Conservation (phyloP, 2,888 invertebrate genomes). For the Philaethria dido region DNA sequence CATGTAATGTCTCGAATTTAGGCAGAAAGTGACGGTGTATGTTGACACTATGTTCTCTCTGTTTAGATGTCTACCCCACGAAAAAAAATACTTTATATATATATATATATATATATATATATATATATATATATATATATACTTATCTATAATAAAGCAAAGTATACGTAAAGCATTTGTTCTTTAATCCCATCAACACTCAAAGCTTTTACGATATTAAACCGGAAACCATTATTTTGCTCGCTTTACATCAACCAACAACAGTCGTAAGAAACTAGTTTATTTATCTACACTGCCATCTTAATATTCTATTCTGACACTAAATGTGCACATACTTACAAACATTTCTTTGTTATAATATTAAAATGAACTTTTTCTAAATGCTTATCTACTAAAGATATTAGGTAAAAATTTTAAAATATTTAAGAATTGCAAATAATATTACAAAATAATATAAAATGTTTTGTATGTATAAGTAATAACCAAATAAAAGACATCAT, state of each 20-base stretch:
- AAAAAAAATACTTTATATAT: no score
- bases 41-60: no score
- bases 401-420: no score
- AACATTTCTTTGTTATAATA: background rate
- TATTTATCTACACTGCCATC: conserved; percentile 24
- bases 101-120: background rate
- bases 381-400: background rate
- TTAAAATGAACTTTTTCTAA: background rate
- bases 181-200: conserved; percentile 19
- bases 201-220: conserved; percentile 25
- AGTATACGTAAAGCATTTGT: conserved; percentile 1
- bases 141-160: background rate
- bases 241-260: conserved; percentile 1
- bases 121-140: background rate
- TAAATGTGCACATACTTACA: background rate
- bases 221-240: conserved; percentile 24
- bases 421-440: no score
- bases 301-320: conserved; percentile 19
- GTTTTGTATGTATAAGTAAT: no score
- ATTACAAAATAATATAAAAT: background rate
- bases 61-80: no score
- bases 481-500: no score
- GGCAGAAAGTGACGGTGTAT: no score
- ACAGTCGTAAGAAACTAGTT: conserved; percentile 24
- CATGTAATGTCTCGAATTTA: no score